Base-by-base conservation (phyloP, 2,797 vertebrate species). In the Peromyscus aztecus region DNA sequence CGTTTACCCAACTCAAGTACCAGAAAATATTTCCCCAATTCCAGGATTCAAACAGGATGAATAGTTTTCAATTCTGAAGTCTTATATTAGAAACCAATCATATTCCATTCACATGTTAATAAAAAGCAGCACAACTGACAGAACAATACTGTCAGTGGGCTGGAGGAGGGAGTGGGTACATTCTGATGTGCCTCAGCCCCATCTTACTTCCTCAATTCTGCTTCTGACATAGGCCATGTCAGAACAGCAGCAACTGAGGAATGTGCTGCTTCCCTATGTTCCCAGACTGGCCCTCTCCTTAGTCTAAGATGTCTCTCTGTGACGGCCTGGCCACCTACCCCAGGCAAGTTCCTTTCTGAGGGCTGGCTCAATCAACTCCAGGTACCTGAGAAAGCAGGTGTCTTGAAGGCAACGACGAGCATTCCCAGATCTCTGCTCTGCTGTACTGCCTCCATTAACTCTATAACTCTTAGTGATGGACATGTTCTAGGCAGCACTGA, bases 41-140 rank as follows among this genome's bases (percentile, higher is more conserved):
- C 75, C 81, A 85, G 37, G 84, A 94, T 90, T 96, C 93, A 98
- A 94, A 97, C 2, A 96, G 4, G n/a, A 95, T 6, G 55, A 75
- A 86, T 12, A 59, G 37, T 81, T 94, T 96, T 94, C 40, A 92
- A 85, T 95, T 94, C 11, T 93, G 87, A 96, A 90, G 19, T 86
- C 61, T 95, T 85, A 89, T 80, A 90, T 95, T 96, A 95, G 91
- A 96, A 96, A 93, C 52, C 87, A 97, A 96, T 90, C 67, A 91
- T 95, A 37, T 24, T 91, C 49, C 43, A 91, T 34, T 98, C 75
- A 91, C 52, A 92, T 24, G 11, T 82, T 40, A 13, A 92, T 90
- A 93, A 46, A 57, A 94, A 96, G 27, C 34, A 83, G 83, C 81
- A 52, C 89, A 94, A 83, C 4, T 61, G 61, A 78, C 5, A 90